Conservation (phyloP, 2,888 invertebrate genomes). For the Diarsia brunnea region DNA sequence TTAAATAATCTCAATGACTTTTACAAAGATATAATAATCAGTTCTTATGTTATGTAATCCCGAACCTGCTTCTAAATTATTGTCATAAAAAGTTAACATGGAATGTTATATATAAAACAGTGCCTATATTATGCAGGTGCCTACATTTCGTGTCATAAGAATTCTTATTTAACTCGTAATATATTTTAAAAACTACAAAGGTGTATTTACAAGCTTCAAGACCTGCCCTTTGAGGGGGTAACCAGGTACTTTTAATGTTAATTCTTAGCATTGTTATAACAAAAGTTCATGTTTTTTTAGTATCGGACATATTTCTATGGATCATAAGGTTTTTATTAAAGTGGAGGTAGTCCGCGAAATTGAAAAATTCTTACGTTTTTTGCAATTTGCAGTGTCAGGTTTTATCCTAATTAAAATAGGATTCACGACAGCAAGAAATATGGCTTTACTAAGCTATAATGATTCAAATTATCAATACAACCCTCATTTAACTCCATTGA, state of each 20-base stretch:
- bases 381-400: too few relatives aligned
- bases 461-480: too few relatives aligned
- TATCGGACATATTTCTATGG: conserved; percentile 39
- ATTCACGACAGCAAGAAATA: too few relatives aligned
- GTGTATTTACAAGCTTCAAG: conserved; percentile 63
- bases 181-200: conserved; percentile 45
- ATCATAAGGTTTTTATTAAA: not conserved
- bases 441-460: too few relatives aligned
- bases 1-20: not conserved
- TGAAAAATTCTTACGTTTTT: too few relatives aligned
- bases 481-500: too few relatives aligned
- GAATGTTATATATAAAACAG: conserved; percentile 62
- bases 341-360: too few relatives aligned
- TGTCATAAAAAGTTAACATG: conserved; percentile 44
- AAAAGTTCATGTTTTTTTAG: conserved; percentile 39
- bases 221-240: conserved; percentile 23
- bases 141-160: conserved; percentile 44
- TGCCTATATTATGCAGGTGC: conserved; percentile 66
- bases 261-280: conserved; percentile 55
- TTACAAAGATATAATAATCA: not conserved
- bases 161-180: conserved; percentile 34
- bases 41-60: conserved; percentile 26
- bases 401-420: too few relatives aligned
- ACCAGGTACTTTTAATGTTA: conserved; percentile 59
- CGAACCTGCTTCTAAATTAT: conserved; percentile 30